Conservation (phyloP, 1,140 invertebrate genomes). For the Cydia amplana region DNA sequence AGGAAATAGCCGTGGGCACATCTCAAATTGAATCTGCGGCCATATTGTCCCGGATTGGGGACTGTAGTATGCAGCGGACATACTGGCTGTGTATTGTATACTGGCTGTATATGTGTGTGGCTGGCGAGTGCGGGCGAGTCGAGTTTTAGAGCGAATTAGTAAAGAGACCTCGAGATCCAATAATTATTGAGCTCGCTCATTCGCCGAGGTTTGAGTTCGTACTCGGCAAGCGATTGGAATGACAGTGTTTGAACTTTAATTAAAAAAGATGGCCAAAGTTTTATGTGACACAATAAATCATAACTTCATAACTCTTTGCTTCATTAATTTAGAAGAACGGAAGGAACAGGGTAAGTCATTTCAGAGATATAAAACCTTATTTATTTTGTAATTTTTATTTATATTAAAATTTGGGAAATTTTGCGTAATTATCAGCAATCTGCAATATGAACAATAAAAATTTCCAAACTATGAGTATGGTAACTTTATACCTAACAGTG, state of each 20-base stretch:
- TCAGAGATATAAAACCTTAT: too few relatives aligned
- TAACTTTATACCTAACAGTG: too few relatives aligned
- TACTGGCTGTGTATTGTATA: too few relatives aligned
- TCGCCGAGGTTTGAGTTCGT: neutral
- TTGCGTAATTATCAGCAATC: too few relatives aligned
- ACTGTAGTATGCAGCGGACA: neutral
- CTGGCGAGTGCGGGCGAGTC: too few relatives aligned
- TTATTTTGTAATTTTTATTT: too few relatives aligned
- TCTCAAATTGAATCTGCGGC: constrained; percentile 26
- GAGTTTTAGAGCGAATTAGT: too few relatives aligned
- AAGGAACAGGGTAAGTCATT: neutral
- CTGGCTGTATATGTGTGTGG: too few relatives aligned
- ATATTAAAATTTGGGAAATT: too few relatives aligned
- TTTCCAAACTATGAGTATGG: too few relatives aligned
- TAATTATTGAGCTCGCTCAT: neutral
- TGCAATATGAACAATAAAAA: too few relatives aligned
- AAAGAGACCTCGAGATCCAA: too few relatives aligned
- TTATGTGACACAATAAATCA: neutral
- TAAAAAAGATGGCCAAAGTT: neutral
- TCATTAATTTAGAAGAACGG: neutral
- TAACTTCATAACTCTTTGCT: constrained; percentile 1
- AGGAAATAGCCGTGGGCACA: constrained; percentile 19
- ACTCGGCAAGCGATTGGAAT: neutral
- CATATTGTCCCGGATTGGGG: neutral
- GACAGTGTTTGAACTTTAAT: neutral